A percentile compares a stretch with the other conserved stretches of the same genome.
Conservation (phyloP, 2,888 invertebrate genomes). For the Hecatera dysodea region DNA sequence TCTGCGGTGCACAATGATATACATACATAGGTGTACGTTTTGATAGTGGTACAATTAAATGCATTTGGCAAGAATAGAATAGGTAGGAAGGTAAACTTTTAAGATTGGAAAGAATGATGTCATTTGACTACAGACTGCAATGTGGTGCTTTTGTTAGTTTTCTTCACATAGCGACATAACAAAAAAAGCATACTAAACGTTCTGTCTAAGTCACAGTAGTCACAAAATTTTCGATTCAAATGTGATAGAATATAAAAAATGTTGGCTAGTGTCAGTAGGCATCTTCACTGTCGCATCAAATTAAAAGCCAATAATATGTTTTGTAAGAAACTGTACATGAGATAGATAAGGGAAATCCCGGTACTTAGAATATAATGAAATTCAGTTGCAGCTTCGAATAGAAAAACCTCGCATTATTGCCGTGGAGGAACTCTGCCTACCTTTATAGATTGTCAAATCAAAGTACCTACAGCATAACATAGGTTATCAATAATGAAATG, state of each 20-base stretch:
- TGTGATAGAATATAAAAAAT: too few relatives aligned
- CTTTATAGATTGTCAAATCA: too few relatives aligned
- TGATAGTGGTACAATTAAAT: slow-evolving; percentile 55
- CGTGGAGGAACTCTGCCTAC: too few relatives aligned
- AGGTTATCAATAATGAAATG: too few relatives aligned
- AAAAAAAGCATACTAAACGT: too few relatives aligned
- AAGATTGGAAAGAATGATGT: background rate
- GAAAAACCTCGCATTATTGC: too few relatives aligned
- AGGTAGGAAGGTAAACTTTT: background rate
- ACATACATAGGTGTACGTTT: slow-evolving; percentile 50
- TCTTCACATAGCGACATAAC: background rate
- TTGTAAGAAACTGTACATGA: background rate
- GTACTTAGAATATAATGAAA: too few relatives aligned
- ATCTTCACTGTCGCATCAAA: too few relatives aligned
- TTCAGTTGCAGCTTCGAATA: background rate
- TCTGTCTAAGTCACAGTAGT: too few relatives aligned
- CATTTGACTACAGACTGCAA: background rate
- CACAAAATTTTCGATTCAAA: too few relatives aligned
- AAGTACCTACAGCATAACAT: too few relatives aligned
- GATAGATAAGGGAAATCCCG: background rate
- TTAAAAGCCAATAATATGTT: background rate
- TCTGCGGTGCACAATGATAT: slow-evolving; percentile 55
- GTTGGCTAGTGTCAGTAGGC: too few relatives aligned
- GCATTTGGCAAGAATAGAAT: slow-evolving; percentile 29
- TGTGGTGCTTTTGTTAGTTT: background rate